Evolutionary conservation across 2,113 vertebrate species (phyloP).

Genomic region (Monarcha castaneiventris): DNA sequence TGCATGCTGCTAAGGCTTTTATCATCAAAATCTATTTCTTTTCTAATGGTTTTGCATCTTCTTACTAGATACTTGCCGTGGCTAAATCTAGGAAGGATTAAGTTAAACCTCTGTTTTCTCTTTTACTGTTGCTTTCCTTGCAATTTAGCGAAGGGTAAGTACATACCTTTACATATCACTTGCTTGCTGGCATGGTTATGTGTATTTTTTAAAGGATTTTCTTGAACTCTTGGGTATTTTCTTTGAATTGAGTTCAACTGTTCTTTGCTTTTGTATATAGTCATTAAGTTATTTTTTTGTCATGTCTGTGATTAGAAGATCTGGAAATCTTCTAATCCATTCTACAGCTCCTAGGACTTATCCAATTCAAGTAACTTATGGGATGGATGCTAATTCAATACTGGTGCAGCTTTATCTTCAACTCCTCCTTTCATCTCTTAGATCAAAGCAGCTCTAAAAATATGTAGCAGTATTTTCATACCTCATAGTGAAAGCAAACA

Average conservation of each 20-base stretch:
- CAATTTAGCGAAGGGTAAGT: conserved; percentile 82
- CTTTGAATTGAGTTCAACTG: not conserved
- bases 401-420: not conserved
- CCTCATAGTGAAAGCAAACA: not conserved
- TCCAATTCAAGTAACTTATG: not conserved
- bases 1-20: not conserved
- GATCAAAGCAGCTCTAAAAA: conserved; percentile 18
- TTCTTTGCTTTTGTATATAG: not conserved
- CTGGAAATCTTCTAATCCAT: not conserved
- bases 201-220: not conserved
- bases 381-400: not conserved
- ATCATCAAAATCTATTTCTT: not conserved
- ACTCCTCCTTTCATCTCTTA: not conserved
- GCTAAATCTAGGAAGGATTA: conserved; percentile 1
- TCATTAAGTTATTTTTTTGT: not conserved
- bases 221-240: not conserved
- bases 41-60: conserved; percentile 1
- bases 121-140: conserved; percentile 70
- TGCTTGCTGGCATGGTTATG: conserved; percentile 13
- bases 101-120: conserved; percentile 54
- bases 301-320: not conserved
- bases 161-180: not conserved
- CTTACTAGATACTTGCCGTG: not conserved
- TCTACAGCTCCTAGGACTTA: not conserved
- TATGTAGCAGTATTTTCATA: not conserved